Conservation (phyloP, 2,797 vertebrate species). For the Furcifer pardalis region DNA sequence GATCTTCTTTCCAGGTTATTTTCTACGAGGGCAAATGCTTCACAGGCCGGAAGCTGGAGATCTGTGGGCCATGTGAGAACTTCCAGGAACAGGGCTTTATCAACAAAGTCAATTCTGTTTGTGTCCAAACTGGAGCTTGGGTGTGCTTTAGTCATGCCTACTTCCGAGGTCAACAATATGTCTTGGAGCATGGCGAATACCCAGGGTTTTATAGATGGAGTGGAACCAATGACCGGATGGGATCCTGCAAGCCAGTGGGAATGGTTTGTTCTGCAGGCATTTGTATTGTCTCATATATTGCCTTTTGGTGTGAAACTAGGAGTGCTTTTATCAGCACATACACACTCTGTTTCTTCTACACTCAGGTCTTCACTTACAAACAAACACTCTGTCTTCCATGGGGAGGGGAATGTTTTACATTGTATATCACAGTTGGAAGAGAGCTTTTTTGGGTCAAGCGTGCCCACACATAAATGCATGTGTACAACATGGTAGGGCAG, state of each 20-base stretch:
- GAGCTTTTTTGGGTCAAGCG: background rate
- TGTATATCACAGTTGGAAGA: background rate
- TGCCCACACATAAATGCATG: background rate
- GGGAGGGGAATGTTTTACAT: no score
- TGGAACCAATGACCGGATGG: constrained; percentile 89
- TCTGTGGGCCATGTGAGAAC: constrained; percentile 87
- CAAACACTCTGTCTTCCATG: no score
- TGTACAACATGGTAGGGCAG: background rate
- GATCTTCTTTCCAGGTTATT: constrained; percentile 78
- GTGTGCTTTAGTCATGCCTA: constrained; percentile 90
- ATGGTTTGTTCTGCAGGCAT: constrained; percentile 80
- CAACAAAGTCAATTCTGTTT: constrained; percentile 90
- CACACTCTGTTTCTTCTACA: background rate
- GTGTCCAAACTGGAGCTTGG: constrained; percentile 89
- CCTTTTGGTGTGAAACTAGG: background rate
- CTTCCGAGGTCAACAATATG: constrained; percentile 91
- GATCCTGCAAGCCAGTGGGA: constrained; percentile 88
- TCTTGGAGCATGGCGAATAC: constrained; percentile 90
- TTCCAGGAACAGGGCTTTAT: constrained; percentile 92
- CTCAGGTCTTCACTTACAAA: background rate
- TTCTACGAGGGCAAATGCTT: constrained; percentile 91
- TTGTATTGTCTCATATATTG: no score
- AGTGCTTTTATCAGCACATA: background rate
- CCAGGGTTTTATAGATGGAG: constrained; percentile 92
- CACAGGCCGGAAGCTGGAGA: constrained; percentile 88